Base-by-base conservation (phyloP, 2,113 vertebrate species). In the Phodopus roborovskii region DNA sequence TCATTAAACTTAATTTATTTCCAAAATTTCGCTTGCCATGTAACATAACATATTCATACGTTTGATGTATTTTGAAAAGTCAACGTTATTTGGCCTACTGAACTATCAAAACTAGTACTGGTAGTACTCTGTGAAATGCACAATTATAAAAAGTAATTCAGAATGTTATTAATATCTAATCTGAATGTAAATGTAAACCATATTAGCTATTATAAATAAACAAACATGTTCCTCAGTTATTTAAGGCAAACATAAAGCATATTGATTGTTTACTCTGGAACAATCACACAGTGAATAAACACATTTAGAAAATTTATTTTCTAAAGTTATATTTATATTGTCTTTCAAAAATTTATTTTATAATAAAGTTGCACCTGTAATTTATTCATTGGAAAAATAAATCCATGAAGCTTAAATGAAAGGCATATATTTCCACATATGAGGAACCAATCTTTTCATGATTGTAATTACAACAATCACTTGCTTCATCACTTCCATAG, bases 361-460 rank as follows among this genome's bases (percentile, higher is more conserved):
- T 93, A 77, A 93, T 89, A 58, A 87, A 77, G 2, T 1, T 20
- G 70, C 53, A 1, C 0, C 17, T 48, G 1, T 66, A 66, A 48
- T 92, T 9, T 88, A 81, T 58, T 70, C 83, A 88, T 84, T 92
- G 3, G 30, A 39, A 45, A 92, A 22, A 73, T 74, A 93, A 85
- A 9, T 86, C 15, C 58, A 28, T 56, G 24, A 45, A 87, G 71
- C 53, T 91, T 20, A 95, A 83, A 85, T 88, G 50, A 77, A 91
- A 89, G 19, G 2, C 48, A 85, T 77, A 39, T 64, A 75, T 94
- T 93, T 66, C 11, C 28, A 86, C 73, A 82, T 0, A 30, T 11
- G 68, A 12, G 60, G 1, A 0, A 26, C 19, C 36, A 89, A 93
- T 71, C 39, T 87, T 42, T 94, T 87, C 33, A 75, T 86, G 53